Evolutionary conservation across 1,140 invertebrate genomes (phyloP), one percentile per base, ranked within the genome.

Genomic region (Drosophila nannoptera): DNA sequence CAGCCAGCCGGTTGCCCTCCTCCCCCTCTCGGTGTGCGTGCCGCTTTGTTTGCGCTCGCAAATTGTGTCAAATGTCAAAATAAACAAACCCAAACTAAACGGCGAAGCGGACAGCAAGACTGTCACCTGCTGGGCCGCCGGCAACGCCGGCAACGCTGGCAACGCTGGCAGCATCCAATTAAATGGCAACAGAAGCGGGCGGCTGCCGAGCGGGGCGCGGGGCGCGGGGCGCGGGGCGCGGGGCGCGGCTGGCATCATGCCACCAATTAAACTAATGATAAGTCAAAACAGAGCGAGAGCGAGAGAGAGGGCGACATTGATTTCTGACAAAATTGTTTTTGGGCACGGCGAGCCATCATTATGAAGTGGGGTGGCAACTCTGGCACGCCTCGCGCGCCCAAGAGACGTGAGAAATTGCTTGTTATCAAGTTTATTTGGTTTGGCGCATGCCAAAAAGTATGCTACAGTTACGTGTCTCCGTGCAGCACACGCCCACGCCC

Each of bases 191-290:
- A 66, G 62, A 65, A 62, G 38, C 36, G 46, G 22, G 52, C 16
- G 3, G 16, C 7, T 12, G 56, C 7, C 33, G 8, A 32, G 6
- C n/a, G 0, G 29, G 0, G 11, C n/a, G 16, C 7, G 60, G 16
- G 12, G 38, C 45, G 1, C 1, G 22, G 59, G 54, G 45, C 43
- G 45, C 48, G 48, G 64, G 52, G 16, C 0, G 36, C 22, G 8
- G 16, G 46, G 62, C 59, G 72, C 36, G 53, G 32, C 71, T 80
- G 69, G 83, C 80, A 73, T 86, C 81, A 86, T 87, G 81, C 77
- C 82, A 86, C 81, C 81, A 86, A 86, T 86, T 86, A 86, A 86
- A 87, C 81, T 86, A 86, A 86, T 86, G 81, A 86, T 86, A 86
- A 87, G 77, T 82, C 77, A 87, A 81, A 84, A 81, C 81, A 86